Evolutionary conservation across 2,113 vertebrate genomes (phyloP).

Genomic region (Bombycilla garrulus): DNA sequence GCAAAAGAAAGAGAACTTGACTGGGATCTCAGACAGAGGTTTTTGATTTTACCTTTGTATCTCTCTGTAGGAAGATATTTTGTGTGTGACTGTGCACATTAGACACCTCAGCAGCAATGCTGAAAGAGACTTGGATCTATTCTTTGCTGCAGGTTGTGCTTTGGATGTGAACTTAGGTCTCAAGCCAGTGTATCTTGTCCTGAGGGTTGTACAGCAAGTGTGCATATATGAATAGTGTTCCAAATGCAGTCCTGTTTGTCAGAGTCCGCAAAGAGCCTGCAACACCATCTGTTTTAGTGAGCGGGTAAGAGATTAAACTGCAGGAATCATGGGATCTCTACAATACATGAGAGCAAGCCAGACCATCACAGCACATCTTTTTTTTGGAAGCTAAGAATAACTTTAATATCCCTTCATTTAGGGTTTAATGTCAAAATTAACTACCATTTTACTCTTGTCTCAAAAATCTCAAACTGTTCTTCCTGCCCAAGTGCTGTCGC

Average conservation of each 20-base stretch:
- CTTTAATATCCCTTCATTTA: background rate
- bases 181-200: background rate
- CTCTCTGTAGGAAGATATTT: background rate
- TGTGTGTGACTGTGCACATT: background rate
- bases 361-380: background rate
- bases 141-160: background rate
- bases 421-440: background rate
- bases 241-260: conserved; percentile 11
- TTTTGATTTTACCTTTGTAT: background rate
- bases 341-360: background rate
- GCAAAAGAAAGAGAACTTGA: background rate
- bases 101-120: background rate
- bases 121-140: background rate
- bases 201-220: background rate
- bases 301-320: conserved; percentile 7
- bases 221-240: background rate
- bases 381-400: background rate
- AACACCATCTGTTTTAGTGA: conserved; percentile 48
- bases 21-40: background rate
- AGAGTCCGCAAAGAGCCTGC: conserved; percentile 42
- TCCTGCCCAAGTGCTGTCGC: background rate
- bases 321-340: background rate
- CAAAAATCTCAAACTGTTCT: background rate
- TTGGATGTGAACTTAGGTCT: background rate
- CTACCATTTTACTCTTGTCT: background rate